Base-by-base conservation (phyloP, 1,140 invertebrate species). In the Lepidurus apus region DNA sequence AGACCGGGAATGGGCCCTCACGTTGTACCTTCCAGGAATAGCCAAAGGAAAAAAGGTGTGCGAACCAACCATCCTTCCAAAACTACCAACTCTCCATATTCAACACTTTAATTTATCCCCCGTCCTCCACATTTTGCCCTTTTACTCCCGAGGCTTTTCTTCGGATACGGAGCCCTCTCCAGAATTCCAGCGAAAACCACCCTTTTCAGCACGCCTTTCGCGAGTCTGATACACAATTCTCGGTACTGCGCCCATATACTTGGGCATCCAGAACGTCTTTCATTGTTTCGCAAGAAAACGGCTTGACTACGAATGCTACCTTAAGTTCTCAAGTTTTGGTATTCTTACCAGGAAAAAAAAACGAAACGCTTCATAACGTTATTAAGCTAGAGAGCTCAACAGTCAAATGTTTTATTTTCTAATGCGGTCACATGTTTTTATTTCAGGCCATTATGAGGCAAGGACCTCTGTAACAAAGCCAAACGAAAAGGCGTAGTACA, bases 281-380 rank as follows among this genome's bases (percentile, higher is more conserved):
- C 53, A 65, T 65, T 65, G 53, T 65, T 65, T 65, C 53, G 53
- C 53, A 65, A 65, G 53, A 65, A 65, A 65, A 65, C 53, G 53
- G 53, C 53, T n/a, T 65, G 53, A 65, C 53, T 65, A 65, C 53
- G 53, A 65, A 65, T 21, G 21, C 53, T 9, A 21, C 4, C 53
- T 65, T 7, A n/a, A n/a, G 17, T 65, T 65, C 53, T 65, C 45
- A n/a, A n/a, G 17, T n/a, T 9, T 65, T 65, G n/a, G 21, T 21
- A 65, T 65, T 65, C 53, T 21, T 65, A 21, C 53, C 53, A 9
- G 53, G 17, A 21, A 65, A 65, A 65, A 65, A 26, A 4, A 34
- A 4, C 34, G 34, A 34, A 65, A 65, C 53, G 53, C 21, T 34
- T 34, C 34, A 34, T 34, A 34, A 34, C 34, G 34, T 34, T 34